Percentiles rank a stretch among this genome's conserved stretches.
These are phyloP conservation scores for Lutjanus erythropterus DNA, from an alignment of 2,113 vertebrate genomes.

Conservation along the genomic window DNA sequence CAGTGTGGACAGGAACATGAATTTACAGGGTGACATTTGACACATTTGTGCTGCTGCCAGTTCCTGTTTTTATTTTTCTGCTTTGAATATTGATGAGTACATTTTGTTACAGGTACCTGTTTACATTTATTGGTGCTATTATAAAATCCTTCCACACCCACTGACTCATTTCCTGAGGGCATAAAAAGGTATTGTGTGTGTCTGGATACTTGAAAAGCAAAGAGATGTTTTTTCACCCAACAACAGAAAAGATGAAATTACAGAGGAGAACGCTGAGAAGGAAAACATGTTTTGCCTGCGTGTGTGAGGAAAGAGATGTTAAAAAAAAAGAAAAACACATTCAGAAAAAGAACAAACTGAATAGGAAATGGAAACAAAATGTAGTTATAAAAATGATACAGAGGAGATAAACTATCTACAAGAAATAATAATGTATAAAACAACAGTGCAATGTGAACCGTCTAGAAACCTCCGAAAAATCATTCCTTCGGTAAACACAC, in stretches of 20 bases:
- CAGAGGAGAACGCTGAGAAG: not conserved
- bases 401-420: not conserved
- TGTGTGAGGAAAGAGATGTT: not conserved
- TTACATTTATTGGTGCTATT: not conserved
- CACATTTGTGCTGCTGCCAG: too few species aligned
- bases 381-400: not conserved
- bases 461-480: too few species aligned
- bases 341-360: not conserved
- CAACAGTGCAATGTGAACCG: not conserved
- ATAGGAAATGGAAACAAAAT: not conserved
- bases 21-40: too few species aligned
- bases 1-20: too few species aligned
- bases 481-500: not conserved
- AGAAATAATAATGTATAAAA: not conserved
- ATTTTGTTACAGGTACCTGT: not conserved
- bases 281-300: not conserved
- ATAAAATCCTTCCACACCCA: not conserved
- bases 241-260: not conserved
- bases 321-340: not conserved
- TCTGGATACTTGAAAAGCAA: not conserved
- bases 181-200: not conserved
- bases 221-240: not conserved
- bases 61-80: not conserved
- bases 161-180: not conserved
- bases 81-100: not conserved